Evolutionary conservation across 2,888 invertebrate species (phyloP).

Genomic region (Nomada ferruginata): DNA sequence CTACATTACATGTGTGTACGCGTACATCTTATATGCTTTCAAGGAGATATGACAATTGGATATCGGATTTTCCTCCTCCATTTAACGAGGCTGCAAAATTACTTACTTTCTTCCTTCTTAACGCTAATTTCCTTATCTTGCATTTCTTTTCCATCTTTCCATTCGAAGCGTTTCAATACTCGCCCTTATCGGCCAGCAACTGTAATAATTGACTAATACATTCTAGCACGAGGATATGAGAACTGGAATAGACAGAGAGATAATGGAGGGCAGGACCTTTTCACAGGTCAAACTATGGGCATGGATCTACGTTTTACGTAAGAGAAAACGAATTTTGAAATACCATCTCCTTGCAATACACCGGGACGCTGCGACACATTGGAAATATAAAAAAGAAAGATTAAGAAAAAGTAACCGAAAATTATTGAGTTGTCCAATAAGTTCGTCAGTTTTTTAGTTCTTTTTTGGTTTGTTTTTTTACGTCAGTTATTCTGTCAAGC

Average conservation of each 20-base stretch:
- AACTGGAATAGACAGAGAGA: constrained; percentile 43
- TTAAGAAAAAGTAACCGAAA: neutral
- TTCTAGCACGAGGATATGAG: constrained; percentile 64
- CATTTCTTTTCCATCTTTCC: constrained; percentile 16
- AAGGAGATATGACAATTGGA: constrained; percentile 45
- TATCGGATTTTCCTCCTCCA: constrained; percentile 12
- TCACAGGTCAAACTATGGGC: neutral
- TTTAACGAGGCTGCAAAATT: constrained; percentile 3
- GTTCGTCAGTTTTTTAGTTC: too few species aligned
- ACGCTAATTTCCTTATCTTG: constrained; percentile 6
- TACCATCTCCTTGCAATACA: neutral
- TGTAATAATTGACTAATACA: constrained; percentile 75
- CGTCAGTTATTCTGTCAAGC: too few species aligned
- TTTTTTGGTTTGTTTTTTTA: too few species aligned
- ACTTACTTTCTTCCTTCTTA: neutral
- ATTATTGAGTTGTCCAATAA: too few species aligned
- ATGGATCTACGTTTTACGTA: neutral
- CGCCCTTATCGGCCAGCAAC: constrained; percentile 70
- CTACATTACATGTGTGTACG: constrained; percentile 31
- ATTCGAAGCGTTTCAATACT: constrained; percentile 17
- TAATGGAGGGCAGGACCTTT: constrained; percentile 9
- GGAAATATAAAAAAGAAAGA: neutral
- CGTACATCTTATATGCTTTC: constrained; percentile 60
- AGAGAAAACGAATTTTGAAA: neutral
- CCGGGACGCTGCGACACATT: neutral